A percentile compares a stretch with the other conserved stretches of the same genome.
Conservation (phyloP, 2,797 vertebrate species). For the Sternarchorhynchus goeldii region DNA sequence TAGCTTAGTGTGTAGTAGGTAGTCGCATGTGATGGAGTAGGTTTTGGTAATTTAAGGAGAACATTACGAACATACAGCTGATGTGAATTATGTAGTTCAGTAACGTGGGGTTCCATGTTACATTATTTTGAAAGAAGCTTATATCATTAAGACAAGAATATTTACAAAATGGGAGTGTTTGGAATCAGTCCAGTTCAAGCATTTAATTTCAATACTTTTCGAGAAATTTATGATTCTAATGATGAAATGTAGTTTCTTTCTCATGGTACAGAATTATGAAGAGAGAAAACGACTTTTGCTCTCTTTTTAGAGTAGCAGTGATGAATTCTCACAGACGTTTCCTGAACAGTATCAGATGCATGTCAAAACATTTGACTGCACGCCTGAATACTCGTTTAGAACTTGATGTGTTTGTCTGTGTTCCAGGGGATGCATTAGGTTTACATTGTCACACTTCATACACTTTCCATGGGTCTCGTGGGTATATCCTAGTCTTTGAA, state of each 20-base stretch:
- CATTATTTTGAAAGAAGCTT: too few relatives aligned
- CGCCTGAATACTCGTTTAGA: constrained; percentile 28
- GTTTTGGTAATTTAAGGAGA: background rate
- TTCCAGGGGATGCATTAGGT: constrained; percentile 50
- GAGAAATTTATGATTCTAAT: background rate
- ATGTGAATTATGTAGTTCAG: background rate
- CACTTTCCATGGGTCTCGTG: constrained; percentile 31
- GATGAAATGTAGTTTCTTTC: constrained; percentile 18
- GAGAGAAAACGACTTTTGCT: background rate
- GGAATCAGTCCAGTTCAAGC: background rate
- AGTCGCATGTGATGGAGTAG: constrained; percentile 1
- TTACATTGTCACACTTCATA: constrained; percentile 51
- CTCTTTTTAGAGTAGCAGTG: background rate
- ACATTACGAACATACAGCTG: background rate
- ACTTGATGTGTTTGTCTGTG: constrained; percentile 44
- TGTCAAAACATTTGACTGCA: constrained; percentile 17
- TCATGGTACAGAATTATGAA: background rate
- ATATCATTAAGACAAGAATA: background rate
- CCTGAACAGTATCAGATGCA: background rate
- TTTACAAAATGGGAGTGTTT: background rate
- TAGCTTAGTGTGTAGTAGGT: background rate
- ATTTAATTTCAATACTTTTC: background rate
- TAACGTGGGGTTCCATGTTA: constrained; percentile 16
- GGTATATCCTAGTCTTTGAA: constrained; percentile 51
- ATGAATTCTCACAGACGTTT: constrained; percentile 1